These are phyloP conservation scores for Tiliacea aurago DNA, from an alignment of 2,888 invertebrate genomes.

Conservation along the genomic window DNA sequence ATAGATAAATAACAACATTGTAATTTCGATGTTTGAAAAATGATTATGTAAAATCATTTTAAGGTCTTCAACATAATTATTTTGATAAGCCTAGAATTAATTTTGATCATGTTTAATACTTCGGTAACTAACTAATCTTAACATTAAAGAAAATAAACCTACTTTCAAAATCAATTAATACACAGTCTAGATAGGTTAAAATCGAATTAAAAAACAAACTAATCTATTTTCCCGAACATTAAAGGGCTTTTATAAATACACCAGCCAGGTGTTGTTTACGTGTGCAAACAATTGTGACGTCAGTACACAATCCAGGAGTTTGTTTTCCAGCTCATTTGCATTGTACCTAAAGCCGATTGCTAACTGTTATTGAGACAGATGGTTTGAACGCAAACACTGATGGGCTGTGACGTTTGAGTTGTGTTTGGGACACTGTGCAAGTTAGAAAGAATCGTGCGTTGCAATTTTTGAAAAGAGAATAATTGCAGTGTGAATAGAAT, in stretches of 20 bases:
- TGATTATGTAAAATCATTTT: background rate
- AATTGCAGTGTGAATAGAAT: background rate
- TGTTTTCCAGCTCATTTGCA: conserved; percentile 67
- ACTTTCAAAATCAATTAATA: conserved; percentile 12
- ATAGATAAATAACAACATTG: conserved; percentile 33
- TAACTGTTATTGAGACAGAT: conserved; percentile 71
- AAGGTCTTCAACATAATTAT: background rate
- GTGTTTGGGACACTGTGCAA: conserved; percentile 34
- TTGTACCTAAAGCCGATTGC: conserved; percentile 59
- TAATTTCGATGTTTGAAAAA: conserved; percentile 12
- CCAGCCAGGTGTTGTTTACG: conserved; percentile 44
- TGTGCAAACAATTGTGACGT: conserved; percentile 56
- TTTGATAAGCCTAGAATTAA: conserved; percentile 1
- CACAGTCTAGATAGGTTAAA: conserved; percentile 16
- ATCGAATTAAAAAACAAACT: conserved; percentile 25
- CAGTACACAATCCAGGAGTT: conserved; percentile 58
- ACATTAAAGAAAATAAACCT: background rate
- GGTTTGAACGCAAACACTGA: conserved; percentile 64
- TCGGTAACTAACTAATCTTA: conserved; percentile 2
- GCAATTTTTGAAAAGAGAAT: conserved; percentile 13
- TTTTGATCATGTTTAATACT: background rate
- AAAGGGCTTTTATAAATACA: conserved; percentile 33
- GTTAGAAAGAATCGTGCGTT: conserved; percentile 5
- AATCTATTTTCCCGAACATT: conserved; percentile 3
- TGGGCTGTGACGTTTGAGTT: conserved; percentile 58